Conservation (phyloP, 2,797 vertebrate genomes). For the Cuculus canorus region DNA sequence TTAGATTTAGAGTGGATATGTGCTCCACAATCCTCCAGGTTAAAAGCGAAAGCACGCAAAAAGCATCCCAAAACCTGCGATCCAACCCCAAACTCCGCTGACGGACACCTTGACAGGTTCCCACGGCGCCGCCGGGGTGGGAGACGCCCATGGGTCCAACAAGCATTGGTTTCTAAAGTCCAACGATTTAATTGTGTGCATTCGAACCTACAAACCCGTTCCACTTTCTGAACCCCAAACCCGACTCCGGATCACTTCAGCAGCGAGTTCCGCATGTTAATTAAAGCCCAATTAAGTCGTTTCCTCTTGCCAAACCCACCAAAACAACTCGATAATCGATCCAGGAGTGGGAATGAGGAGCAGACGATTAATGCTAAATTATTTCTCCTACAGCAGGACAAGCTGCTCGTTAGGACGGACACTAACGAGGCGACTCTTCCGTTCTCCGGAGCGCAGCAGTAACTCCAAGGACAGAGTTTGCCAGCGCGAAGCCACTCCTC, state of each 20-base stretch:
- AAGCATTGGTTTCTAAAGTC: neutral
- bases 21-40: too few relatives aligned
- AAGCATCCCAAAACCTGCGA: neutral
- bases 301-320: neutral
- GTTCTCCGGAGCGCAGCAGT: neutral
- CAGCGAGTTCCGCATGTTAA: neutral
- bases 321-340: neutral
- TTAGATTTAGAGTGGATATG: neutral
- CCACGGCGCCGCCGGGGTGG: neutral
- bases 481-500: neutral
- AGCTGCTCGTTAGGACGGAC: neutral
- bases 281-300: neutral
- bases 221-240: neutral
- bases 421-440: neutral
- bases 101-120: rapidly evolving
- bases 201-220: neutral
- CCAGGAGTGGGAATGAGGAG: rapidly evolving
- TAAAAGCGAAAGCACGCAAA: neutral
- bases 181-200: rapidly evolving
- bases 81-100: neutral
- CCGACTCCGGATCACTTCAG: neutral
- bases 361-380: neutral
- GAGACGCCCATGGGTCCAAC: rapidly evolving
- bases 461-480: neutral
- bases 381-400: neutral